phyloP scores from a whole-genome alignment of 2,113 vertebrate genomes.

The Mus musculus region DNA sequence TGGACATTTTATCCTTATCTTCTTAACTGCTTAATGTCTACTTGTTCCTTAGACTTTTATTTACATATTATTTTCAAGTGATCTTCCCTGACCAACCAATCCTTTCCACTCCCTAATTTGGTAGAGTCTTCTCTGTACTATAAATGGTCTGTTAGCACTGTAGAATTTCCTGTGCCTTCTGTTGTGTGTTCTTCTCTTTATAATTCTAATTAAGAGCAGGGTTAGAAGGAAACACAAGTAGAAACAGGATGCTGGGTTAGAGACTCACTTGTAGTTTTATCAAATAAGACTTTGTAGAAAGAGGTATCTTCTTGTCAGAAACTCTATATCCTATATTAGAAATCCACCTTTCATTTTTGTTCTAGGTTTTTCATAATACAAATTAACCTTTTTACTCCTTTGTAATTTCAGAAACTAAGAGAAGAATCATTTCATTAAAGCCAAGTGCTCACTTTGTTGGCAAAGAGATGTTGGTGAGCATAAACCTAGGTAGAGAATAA shows the following conservation, averaged over 20 bases:
- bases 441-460: neutral
- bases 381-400: neutral
- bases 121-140: neutral
- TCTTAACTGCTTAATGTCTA: neutral
- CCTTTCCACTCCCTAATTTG: neutral
- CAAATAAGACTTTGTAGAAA: slow-evolving; percentile 7
- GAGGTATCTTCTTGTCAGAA: neutral
- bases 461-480: neutral
- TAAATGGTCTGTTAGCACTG: neutral
- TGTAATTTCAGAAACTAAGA: slow-evolving; percentile 32
- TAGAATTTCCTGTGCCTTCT: neutral
- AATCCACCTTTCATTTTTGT: neutral
- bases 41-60: neutral
- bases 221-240: neutral
- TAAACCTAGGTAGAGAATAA: neutral
- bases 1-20: neutral
- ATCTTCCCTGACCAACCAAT: neutral
- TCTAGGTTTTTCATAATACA: slow-evolving; percentile 13
- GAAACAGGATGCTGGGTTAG: neutral
- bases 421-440: neutral
- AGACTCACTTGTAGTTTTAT: neutral
- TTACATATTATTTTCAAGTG: neutral
- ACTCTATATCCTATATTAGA: neutral
- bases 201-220: neutral
- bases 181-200: neutral